Base-by-base conservation (phyloP, 2,888 invertebrate genomes). In the Dasysyrphus tricinctus region DNA sequence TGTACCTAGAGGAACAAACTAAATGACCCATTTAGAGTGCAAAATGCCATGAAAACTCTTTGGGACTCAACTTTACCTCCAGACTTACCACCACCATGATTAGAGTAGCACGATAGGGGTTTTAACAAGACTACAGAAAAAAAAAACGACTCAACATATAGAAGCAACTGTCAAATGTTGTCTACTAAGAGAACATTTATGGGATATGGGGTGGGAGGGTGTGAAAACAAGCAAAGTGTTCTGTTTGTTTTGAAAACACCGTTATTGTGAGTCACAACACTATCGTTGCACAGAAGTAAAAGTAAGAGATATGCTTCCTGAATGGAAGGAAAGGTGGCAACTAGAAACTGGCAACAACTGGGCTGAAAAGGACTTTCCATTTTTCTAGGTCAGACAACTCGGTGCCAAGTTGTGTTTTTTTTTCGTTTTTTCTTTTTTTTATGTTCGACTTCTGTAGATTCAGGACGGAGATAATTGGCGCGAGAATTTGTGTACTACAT, bases 381-480 rank as follows among this genome's bases (percentile, higher is more conserved):
- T 67, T 61, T 79, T 79, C 44, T 83, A 83, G 83, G 79, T 83
- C 83, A 83, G 83, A 83, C 83, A 83, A 49, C 47, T 49, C 37
- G 83, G 83, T 79, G 83, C 82, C 83, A 83, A 65, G 56, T 57
- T 47, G 49, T n/a, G 37, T 32, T 72, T 70, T 32, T 16, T 63
- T 16, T 51, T 47, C 29, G 24, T 32, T 78, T 70, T 11, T 39
- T 63, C 16, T 76, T 19, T 32, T 44, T 59, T 24, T 37, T 39
- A 47, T 51, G n/a, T 59, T 59, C 2, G 54, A 49, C 12, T 65
- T 61, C 19, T 29, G 5, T 37, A 16, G 51, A 47, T 72, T 16
- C 14, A 34, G 73, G 32, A 59, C 29, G 11, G 32, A 47, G 54
- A 69, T 81, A 81, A 72, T 81, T 81, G 72, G 42, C 19, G 81